Conservation (phyloP, 2,113 vertebrate genomes). For the Myotis brandtii region DNA sequence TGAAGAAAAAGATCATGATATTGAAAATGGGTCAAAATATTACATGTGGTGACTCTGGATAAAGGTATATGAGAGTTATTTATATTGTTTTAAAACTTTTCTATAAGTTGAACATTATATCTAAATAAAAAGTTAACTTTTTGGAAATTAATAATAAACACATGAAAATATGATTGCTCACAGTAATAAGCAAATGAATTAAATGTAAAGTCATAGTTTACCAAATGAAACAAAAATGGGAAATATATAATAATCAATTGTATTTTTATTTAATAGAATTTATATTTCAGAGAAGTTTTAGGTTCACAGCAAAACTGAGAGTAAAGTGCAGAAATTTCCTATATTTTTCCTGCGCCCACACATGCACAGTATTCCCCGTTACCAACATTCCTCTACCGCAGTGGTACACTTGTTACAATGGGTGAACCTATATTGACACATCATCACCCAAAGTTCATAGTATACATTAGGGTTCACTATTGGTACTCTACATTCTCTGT, state of each 20-base stretch:
- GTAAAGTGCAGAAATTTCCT: background rate
- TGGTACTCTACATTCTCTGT: background rate
- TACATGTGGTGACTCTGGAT: background rate
- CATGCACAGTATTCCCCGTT: background rate
- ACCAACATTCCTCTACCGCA: background rate
- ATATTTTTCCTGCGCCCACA: background rate
- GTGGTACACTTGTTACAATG: background rate
- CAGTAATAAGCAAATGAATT: background rate
- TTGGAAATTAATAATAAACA: background rate
- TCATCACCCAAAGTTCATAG: background rate
- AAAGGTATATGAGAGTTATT: background rate
- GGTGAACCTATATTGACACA: background rate
- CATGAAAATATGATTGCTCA: background rate
- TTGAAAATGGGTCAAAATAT: background rate
- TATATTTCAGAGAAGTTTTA: background rate
- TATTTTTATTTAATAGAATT: background rate
- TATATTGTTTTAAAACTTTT: background rate
- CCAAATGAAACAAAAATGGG: background rate
- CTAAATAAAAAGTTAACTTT: background rate
- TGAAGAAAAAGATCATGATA: background rate
- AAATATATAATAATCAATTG: background rate
- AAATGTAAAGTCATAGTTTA: background rate
- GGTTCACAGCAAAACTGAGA: background rate
- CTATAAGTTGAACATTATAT: background rate
- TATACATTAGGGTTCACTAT: background rate